Evolutionary conservation across 53 echinoderm and acorn worm species (phyloP).

Genomic region (Holothuria leucospilota): DNA sequence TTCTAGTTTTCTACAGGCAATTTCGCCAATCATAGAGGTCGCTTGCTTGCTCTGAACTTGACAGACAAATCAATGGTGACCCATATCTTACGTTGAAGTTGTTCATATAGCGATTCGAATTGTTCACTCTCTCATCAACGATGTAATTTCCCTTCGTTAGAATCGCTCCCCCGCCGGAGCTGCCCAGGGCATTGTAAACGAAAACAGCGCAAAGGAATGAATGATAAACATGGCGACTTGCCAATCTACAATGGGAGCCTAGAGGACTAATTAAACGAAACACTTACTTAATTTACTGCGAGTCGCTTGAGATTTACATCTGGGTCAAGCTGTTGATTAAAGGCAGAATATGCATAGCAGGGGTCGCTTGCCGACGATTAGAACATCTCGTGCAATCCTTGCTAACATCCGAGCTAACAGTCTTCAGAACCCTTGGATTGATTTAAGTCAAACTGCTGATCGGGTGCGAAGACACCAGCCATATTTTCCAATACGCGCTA

Average conservation of each 20-base stretch:
- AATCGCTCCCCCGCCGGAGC: constrained; percentile 19
- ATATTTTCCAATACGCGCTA: no score
- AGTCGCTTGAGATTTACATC: constrained; percentile 42
- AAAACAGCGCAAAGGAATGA: constrained; percentile 32
- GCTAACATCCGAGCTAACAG: no score
- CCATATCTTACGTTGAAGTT: background rate
- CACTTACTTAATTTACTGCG: constrained; percentile 26
- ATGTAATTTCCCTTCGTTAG: constrained; percentile 33
- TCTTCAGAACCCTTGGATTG: no score
- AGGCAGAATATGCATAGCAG: background rate
- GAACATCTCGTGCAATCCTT: no score
- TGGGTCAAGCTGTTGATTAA: constrained; percentile 35
- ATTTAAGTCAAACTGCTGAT: no score
- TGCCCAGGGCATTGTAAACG: constrained; percentile 2
- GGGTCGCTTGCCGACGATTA: no score
- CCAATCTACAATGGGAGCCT: constrained; percentile 5
- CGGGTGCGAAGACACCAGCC: no score
- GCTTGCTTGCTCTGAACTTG: background rate
- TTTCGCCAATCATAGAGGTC: background rate
- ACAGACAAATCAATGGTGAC: constrained; percentile 37
- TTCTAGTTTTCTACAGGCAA: no score
- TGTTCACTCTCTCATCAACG: constrained; percentile 28
- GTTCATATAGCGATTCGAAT: constrained; percentile 6
- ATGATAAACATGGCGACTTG: constrained; percentile 29
- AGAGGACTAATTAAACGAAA: constrained; percentile 38